Percentiles rank a stretch among this genome's conserved stretches.
phyloP scores from a whole-genome alignment of 2,113 vertebrate species.

The Aptenodytes forsteri region DNA sequence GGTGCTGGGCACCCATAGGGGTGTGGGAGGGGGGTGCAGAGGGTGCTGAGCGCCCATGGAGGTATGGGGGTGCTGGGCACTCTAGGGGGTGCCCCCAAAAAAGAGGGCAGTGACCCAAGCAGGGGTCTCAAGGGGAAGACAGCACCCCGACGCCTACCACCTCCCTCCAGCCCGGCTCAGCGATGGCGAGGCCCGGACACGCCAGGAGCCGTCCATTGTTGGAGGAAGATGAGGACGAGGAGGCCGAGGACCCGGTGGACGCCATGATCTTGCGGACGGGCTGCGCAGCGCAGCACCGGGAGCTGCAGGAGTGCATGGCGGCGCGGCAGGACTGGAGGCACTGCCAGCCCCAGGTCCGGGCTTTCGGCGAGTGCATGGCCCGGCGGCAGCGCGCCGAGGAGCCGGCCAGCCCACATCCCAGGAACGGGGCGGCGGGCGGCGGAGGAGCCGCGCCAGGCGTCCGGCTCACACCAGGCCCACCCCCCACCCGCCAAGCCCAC shows the following conservation, averaged over 20 bases:
- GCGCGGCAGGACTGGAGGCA: conserved; percentile 89
- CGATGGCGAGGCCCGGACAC: conserved; percentile 81
- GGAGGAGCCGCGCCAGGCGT: conserved; percentile 50
- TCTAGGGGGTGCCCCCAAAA: fast-evolving
- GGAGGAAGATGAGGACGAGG: conserved; percentile 66
- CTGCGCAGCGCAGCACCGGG: conserved; percentile 83
- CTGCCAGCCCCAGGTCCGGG: conserved; percentile 84
- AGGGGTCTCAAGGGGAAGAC: not conserved
- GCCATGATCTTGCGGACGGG: conserved; percentile 84
- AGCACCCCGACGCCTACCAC: fast-evolving
- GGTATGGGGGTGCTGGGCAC: no score
- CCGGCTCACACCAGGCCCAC: fast-evolving
- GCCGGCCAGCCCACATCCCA: no score
- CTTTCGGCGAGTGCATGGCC: conserved; percentile 89
- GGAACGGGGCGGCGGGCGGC: no score
- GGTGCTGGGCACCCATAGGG: no score
- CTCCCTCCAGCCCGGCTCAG: fast-evolving
- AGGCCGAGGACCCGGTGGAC: conserved; percentile 86
- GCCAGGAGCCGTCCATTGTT: conserved; percentile 35
- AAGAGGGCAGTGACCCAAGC: not conserved
- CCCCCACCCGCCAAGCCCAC: fast-evolving
- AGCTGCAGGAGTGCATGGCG: conserved; percentile 92
- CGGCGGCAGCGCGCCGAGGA: conserved; percentile 74
- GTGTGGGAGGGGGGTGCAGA: no score
- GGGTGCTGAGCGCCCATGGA: not conserved